These are phyloP conservation scores for Melieria picta DNA, from an alignment of 2,888 invertebrate genomes.

Conservation along the genomic window DNA sequence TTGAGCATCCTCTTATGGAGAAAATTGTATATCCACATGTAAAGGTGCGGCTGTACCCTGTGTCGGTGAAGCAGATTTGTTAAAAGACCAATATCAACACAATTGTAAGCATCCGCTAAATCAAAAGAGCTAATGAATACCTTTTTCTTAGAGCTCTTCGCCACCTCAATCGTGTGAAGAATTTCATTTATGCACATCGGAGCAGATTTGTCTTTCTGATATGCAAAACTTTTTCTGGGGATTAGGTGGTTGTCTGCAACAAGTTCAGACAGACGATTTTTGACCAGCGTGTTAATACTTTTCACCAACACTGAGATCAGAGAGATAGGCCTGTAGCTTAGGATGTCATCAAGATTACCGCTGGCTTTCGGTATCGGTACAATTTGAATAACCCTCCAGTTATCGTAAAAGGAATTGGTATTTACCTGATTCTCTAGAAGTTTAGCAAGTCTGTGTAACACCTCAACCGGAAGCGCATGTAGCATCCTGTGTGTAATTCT, in stretches of 20 bases:
- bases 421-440: neutral
- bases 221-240: neutral
- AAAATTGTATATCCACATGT: no score
- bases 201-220: no score
- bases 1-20: no score
- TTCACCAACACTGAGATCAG: neutral
- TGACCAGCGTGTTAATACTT: neutral
- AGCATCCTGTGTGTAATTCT: neutral
- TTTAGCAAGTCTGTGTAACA: neutral
- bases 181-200: no score
- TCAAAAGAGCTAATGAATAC: neutral
- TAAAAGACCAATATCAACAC: neutral
- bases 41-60: no score
- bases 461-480: neutral
- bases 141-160: no score
- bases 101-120: conserved; percentile 6
- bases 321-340: conserved; percentile 5
- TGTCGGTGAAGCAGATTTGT: no score
- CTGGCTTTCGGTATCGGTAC: neutral
- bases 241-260: neutral
- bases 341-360: neutral
- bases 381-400: neutral
- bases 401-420: neutral
- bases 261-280: neutral
- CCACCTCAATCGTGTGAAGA: no score